Conservation (phyloP, 2,888 invertebrate species). For the Mayetiola destructor region DNA sequence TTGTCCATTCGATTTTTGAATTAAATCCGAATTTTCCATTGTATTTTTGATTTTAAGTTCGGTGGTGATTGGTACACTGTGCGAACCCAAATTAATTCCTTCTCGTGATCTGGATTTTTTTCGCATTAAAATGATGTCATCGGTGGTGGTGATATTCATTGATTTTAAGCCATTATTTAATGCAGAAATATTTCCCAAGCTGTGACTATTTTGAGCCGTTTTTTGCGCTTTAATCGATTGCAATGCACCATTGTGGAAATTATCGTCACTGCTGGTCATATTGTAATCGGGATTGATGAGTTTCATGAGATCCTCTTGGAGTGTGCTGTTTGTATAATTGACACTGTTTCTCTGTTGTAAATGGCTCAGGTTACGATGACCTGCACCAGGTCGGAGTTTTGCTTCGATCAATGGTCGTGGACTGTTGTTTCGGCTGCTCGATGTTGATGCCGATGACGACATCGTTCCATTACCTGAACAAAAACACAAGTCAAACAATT, state of each 20-base stretch:
- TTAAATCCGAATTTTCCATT: conserved; percentile 19
- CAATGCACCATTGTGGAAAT: conserved; percentile 20
- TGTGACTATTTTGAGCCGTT: conserved; percentile 21
- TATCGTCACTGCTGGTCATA: conserved; percentile 27
- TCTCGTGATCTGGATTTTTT: conserved; percentile 22
- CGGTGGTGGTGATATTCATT: conserved; percentile 15
- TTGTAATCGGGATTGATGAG: conserved; percentile 67
- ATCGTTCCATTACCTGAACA: conserved; percentile 28
- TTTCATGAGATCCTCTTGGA: conserved; percentile 74
- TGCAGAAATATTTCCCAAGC: conserved; percentile 22
- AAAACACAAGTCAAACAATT: neutral
- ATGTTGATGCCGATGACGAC: conserved; percentile 35
- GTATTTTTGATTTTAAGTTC: conserved; percentile 22
- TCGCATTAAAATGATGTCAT: conserved; percentile 21
- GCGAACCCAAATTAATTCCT: conserved; percentile 26
- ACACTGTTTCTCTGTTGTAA: conserved; percentile 27
- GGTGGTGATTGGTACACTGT: conserved; percentile 18
- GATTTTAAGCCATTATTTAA: conserved; percentile 19
- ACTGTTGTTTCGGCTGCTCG: conserved; percentile 44
- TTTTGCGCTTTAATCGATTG: conserved; percentile 19
- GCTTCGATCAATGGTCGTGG: conserved; percentile 46
- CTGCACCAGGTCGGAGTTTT: conserved; percentile 39
- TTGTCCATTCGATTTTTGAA: conserved; percentile 18
- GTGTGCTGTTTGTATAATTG: conserved; percentile 36
- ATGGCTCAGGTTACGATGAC: conserved; percentile 37